Conservation (phyloP, 2,113 vertebrate species). For the Lampris incognitus region DNA sequence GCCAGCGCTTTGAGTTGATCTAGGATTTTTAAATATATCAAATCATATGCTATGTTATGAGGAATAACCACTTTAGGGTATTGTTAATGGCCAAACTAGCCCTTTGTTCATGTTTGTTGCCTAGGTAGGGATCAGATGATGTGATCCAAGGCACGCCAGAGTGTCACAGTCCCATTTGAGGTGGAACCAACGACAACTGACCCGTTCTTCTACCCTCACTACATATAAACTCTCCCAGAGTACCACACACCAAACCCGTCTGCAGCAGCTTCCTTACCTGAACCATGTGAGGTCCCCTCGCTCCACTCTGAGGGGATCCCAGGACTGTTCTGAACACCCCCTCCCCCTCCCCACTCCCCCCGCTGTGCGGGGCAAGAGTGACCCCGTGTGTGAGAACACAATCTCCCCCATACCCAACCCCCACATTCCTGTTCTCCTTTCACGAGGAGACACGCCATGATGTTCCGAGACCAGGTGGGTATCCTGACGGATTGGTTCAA, state of each 20-base stretch:
- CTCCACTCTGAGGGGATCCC: constrained; percentile 78
- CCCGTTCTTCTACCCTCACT: constrained; percentile 23
- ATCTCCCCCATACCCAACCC: constrained; percentile 47
- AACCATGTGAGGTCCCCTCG: constrained; percentile 85
- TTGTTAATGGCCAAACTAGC: not conserved
- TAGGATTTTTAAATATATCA: not conserved
- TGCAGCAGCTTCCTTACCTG: constrained; percentile 61
- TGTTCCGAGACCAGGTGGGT: constrained; percentile 98
- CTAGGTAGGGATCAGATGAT: constrained; percentile 58
- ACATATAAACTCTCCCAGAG: constrained; percentile 26
- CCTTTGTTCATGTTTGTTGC: constrained; percentile 32
- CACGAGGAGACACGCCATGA: constrained; percentile 88
- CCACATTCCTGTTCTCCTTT: constrained; percentile 63
- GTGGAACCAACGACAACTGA: constrained; percentile 31
- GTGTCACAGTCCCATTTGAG: constrained; percentile 46
- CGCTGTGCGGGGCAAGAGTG: constrained; percentile 75
- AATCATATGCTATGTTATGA: too few relatives aligned
- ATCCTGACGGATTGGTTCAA: constrained; percentile 96
- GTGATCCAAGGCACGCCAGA: constrained; percentile 59
- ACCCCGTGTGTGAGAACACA: constrained; percentile 52
- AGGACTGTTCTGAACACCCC: constrained; percentile 69
- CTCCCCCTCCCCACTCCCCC: constrained; percentile 30
- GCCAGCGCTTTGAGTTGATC: not conserved
- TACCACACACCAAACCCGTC: constrained; percentile 27
- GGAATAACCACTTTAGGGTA: not conserved